Base-by-base conservation (phyloP, 1,140 invertebrate species). In the Druon quercuslanigerum region DNA sequence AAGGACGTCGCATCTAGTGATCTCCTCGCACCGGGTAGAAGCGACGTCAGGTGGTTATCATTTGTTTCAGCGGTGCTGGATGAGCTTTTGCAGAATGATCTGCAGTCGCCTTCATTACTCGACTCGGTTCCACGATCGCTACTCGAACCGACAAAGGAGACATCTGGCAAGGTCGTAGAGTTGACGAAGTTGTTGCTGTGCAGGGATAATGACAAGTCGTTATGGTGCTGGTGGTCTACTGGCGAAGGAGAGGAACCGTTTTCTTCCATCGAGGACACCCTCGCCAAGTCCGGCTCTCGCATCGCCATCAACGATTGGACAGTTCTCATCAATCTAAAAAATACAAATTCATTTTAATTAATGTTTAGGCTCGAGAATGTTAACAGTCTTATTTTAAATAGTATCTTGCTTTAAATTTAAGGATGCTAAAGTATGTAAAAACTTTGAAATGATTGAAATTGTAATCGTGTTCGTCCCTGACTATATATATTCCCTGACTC, bases 291-390 rank as follows among this genome's bases (percentile, higher is more conserved):
- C 1, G 94, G 94, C 79, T 95, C 94, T 77, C 93, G 92, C 72
- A 93, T 95, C 76, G 92, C 89, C 46, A 95, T 81, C 17, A 95
- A 86, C 14, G 94, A 95, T 77, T 95, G 93, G 51, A 94, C 93
- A 7, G 94, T 95, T 77, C 94, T 91, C 81, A 94, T 91, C 66
- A 95, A 88, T 51, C 94, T 91, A 75, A 4, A 82, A 76, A 71
- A 72, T 78, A 78, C 20, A 72, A 51, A 25, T 33, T 5, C 25
- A 33, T 33, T 33, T 33, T 33, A 2, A 33, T 5, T 33, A 5
- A 33, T 33, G 25, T 33, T 33, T 33, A 5, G 5, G 25, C 25
- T 4, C 25, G 25, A 33, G 25, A 5, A 33, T 3, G 5, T 33
- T 33, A 33, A 33, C 25, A 33, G 0, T 33, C 25, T 5, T 33